phyloP scores from a whole-genome alignment of 2,797 vertebrate species.

The Borostomias antarcticus region DNA sequence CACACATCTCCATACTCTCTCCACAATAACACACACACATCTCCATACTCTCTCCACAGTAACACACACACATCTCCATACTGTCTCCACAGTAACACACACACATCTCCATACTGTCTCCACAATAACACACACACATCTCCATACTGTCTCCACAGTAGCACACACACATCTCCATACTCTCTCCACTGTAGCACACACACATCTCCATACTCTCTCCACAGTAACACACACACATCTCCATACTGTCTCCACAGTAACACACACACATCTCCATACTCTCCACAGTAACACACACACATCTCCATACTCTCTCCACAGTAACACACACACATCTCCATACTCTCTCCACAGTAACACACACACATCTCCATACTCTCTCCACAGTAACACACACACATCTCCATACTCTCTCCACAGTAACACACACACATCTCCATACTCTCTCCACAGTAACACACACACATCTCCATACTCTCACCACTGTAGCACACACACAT shows the following conservation, averaged over 20 bases:
- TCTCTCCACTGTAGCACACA: not conserved
- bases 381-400: not conserved
- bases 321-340: not conserved
- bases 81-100: not conserved
- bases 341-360: not conserved
- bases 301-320: not conserved
- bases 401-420: not conserved
- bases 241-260: not conserved
- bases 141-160: not conserved
- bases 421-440: not conserved
- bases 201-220: not conserved
- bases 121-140: not conserved
- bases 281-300: not conserved
- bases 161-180: not conserved
- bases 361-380: not conserved
- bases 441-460: not conserved
- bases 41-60: not conserved
- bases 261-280: not conserved
- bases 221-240: not conserved
- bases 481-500: not conserved
- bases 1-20: not conserved
- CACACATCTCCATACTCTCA: not conserved
- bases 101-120: not conserved
- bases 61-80: not conserved
- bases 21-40: not conserved